These are phyloP conservation scores for Drosophila cyrtoloma DNA, from an alignment of 2,888 invertebrate species.

Conservation along the genomic window DNA sequence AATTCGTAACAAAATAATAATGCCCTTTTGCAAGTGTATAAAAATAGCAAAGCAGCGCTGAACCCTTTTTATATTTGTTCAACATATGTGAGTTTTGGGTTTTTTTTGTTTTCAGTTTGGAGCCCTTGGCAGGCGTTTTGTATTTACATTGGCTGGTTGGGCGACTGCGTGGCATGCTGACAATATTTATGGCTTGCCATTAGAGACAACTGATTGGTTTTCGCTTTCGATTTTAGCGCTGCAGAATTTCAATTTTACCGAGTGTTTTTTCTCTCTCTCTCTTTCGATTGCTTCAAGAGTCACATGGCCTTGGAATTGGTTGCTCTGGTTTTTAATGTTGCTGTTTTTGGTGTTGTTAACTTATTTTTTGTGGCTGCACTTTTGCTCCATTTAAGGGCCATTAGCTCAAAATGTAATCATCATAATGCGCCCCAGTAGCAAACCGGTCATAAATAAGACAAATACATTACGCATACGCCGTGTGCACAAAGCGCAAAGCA, in stretches of 20 bases:
- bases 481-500: slow-evolving; percentile 46
- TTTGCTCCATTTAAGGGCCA: slow-evolving; percentile 66
- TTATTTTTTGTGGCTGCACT: slow-evolving; percentile 23
- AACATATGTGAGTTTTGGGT: slow-evolving; percentile 32
- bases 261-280: slow-evolving; percentile 36
- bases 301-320: slow-evolving; percentile 47
- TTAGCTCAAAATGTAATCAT: slow-evolving; percentile 78
- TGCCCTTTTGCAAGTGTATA: not conserved
- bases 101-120: slow-evolving; percentile 26
- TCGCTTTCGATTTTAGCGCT: slow-evolving; percentile 68
- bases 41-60: slow-evolving; percentile 38
- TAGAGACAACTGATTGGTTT: slow-evolving; percentile 83
- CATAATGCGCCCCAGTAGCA: slow-evolving; percentile 71
- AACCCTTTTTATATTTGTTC: slow-evolving; percentile 60
- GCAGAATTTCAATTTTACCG: slow-evolving; percentile 61
- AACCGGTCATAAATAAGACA: slow-evolving; percentile 75
- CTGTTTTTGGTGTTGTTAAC: slow-evolving; percentile 9
- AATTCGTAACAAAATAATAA: not conserved
- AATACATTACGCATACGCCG: slow-evolving; percentile 77
- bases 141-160: slow-evolving; percentile 36
- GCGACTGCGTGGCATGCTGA: slow-evolving; percentile 30
- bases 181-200: slow-evolving; percentile 83
- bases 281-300: slow-evolving; percentile 24
- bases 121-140: slow-evolving; percentile 57
- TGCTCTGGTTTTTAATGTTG: slow-evolving; percentile 14